Base-by-base conservation (phyloP, 2,888 invertebrate species). In the Caenorhabditis plicata region DNA sequence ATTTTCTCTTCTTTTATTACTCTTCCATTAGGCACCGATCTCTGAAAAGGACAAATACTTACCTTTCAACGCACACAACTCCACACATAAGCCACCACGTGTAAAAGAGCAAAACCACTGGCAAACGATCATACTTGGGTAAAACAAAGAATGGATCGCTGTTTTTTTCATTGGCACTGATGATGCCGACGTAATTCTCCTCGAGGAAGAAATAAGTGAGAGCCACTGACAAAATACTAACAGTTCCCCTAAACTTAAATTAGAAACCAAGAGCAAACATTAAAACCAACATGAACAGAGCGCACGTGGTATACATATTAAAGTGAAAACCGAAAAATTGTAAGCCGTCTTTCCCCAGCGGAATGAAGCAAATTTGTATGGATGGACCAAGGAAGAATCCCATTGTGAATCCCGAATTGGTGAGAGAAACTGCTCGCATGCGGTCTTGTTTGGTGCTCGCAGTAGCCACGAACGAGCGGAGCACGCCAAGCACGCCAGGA, bases 371-470 rank as follows among this genome's bases (percentile, higher is more conserved):
- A 25, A 62, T 54, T 58, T 64, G 42, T 25, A 68, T 45, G 23
- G 53, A 64, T 9, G 71, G 71, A 3, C 71, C 71, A 2, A 71
- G 25, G 31, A 64, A 56, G 29, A 71, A 64, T 13, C 71, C 71
- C 8, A 51, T 51, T 8, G 68, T 64, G 20, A 66, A 64, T 8
- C 68, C 65, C 4, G 60, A 62, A 39, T 64, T 68, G n/a, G 63
- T 57, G n/a, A 68, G 43, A 2, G 68, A 58, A 19, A 68, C 63
- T 3, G 68, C 68, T 38, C 56, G 58, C 41, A 62, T 51, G 32
- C 71, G 52, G 47, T 71, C 71, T 25, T 58, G 46, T 22, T 54
- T 44, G 8, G 64, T 68, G 46, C 71, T 71, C 9, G 71, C 65
- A 4, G 67, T 66, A 5, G 58, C 64, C 13, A 68, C 45, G 20